Percentiles rank a stretch among this genome's conserved stretches.
Evolutionary conservation across 2,113 vertebrate species (phyloP).

Genomic region (Podocnemis expansa): DNA sequence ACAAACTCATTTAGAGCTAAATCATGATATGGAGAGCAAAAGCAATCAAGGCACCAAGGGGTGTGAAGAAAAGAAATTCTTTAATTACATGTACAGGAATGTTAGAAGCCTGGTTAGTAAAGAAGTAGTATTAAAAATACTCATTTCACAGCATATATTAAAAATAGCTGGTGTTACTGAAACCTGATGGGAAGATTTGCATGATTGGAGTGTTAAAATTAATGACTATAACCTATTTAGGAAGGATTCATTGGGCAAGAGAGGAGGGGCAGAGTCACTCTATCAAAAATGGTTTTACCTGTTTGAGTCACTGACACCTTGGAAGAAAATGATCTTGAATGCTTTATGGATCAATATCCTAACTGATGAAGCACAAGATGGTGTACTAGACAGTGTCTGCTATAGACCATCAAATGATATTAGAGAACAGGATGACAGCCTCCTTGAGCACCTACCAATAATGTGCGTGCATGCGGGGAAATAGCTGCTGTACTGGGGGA

Average conservation of each 20-base stretch:
- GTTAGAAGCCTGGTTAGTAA: background rate
- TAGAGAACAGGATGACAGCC: background rate
- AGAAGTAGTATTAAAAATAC: background rate
- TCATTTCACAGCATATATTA: background rate
- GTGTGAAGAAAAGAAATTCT: too few relatives aligned
- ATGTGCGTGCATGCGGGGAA: background rate
- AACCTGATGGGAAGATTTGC: background rate
- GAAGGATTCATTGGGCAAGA: background rate
- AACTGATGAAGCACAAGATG: background rate
- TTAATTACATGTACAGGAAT: background rate
- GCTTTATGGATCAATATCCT: background rate
- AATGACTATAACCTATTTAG: background rate
- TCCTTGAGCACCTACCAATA: background rate
- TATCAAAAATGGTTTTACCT: background rate
- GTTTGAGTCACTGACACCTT: background rate
- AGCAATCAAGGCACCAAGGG: too few relatives aligned
- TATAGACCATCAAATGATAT: background rate
- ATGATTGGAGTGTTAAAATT: background rate
- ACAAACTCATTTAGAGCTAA: background rate
- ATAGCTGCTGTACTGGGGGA: background rate
- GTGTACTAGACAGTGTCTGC: background rate
- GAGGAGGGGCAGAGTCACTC: background rate
- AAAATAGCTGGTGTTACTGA: constrained; percentile 8
- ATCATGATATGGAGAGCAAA: too few relatives aligned
- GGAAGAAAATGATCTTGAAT: background rate